Percentiles rank a stretch among this genome's conserved stretches.
These are phyloP conservation scores for Anthopleura sola DNA, from an alignment of 64 coral and sea anemone genomes.

Conservation along the genomic window DNA sequence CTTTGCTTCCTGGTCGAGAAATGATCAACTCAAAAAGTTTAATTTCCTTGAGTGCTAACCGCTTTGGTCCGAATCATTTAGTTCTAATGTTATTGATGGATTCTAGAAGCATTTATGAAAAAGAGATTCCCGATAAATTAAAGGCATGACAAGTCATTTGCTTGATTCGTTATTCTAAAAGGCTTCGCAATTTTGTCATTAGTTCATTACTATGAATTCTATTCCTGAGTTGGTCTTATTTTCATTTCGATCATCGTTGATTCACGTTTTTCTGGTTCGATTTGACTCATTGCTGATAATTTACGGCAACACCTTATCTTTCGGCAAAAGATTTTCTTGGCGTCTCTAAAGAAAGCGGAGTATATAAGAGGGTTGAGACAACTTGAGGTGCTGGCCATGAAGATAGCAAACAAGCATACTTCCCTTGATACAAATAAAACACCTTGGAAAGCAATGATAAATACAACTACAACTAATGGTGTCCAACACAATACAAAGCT, in stretches of 20 bases:
- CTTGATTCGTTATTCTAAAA: too few species aligned
- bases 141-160: too few species aligned
- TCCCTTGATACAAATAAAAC: background rate
- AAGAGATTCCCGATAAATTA: too few species aligned
- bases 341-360: background rate
- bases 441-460: constrained; percentile 3
- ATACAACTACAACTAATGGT: background rate
- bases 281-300: background rate
- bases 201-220: background rate
- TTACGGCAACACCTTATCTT: background rate
- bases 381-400: background rate
- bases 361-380: background rate
- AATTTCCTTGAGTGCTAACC: too few species aligned
- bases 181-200: too few species aligned
- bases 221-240: background rate
- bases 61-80: too few species aligned
- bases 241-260: background rate
- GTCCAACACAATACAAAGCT: constrained; percentile 11
- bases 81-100: too few species aligned
- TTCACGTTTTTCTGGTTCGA: background rate
- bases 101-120: too few species aligned
- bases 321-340: background rate
- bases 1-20: too few species aligned
- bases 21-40: too few species aligned
- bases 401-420: constrained; percentile 1